Evolutionary conservation across 2,888 invertebrate genomes (phyloP), one percentile per base, ranked within the genome.

Genomic region (Beris morrisii): DNA sequence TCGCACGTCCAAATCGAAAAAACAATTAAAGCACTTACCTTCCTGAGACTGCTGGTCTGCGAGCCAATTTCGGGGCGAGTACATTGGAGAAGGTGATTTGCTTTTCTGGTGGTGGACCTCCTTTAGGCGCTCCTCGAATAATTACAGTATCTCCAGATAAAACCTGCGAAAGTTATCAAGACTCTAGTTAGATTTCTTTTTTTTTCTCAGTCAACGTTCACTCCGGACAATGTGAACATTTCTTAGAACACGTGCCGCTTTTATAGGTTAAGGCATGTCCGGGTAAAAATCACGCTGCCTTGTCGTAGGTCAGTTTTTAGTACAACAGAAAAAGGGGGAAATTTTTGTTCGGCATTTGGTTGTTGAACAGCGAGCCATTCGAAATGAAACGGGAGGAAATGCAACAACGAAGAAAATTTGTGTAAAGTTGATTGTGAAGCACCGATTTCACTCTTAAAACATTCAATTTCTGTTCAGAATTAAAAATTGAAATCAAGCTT

Each of bases 71-170:
- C 15, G 98, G 97, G 64, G 97, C 97, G 70, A 88, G 88, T 72
- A 99, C 88, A 78, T 93, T 93, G 43, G 95, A 93, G 72, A 99
- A 87, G 70, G 90, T 91, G 63, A 99, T 86, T 72, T 92, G 91
- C 82, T 92, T 91, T 82, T 98, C 98, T 69, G 92, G 93, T 50
- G 97, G 97, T 45, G 94, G 94, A 15, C 95, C 93, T 66, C 86
- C 86, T 76, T 88, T 87, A 0, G 91, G 90, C 71, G 88, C 86
- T 70, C 89, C 95, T 76, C 96, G 86, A 73, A 99, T 92, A 57
- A 97, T 89, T 68, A 99, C 87, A 67, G 97, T 92, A 83, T 99
- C 99, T 67, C 98, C 99, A 69, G 98, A 97, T 70, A 95, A 85
- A 70, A 98, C 91, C 97, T 98, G 72, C 56, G 84, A 79, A 70